These are phyloP conservation scores for Pristionchus maxplancki DNA, from an alignment of 2,888 invertebrate genomes.

Conservation along the genomic window DNA sequence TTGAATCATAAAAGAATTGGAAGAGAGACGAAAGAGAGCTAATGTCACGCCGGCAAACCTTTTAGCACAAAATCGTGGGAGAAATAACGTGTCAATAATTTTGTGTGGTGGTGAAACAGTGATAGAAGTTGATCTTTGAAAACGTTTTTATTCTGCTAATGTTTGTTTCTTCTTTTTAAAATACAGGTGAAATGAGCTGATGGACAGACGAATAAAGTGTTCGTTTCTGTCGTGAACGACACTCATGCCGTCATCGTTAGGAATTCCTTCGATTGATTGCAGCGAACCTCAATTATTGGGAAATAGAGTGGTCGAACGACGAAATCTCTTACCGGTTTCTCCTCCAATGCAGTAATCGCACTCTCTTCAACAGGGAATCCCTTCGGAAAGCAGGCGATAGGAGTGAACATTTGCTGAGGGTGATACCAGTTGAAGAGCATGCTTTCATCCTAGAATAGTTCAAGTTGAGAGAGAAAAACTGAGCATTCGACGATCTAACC, in stretches of 20 bases:
- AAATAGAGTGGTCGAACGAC: neutral
- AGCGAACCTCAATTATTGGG: neutral
- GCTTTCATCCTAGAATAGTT: neutral
- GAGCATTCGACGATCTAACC: neutral
- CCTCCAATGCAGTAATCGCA: neutral
- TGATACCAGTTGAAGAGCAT: neutral
- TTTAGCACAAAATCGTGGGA: too few relatives aligned
- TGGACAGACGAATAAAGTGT: neutral
- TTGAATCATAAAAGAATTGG: too few relatives aligned
- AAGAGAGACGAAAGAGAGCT: too few relatives aligned
- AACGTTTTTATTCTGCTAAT: too few relatives aligned
- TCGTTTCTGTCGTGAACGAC: neutral
- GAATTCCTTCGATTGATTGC: slow-evolving; percentile 5
- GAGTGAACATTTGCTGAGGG: neutral
- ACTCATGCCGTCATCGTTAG: neutral
- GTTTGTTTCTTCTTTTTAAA: too few relatives aligned
- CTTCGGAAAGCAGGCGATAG: neutral
- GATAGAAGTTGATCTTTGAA: too few relatives aligned
- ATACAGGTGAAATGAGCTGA: too few relatives aligned
- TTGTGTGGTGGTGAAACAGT: too few relatives aligned
- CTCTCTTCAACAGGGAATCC: neutral
- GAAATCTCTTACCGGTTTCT: neutral
- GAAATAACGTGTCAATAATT: too few relatives aligned
- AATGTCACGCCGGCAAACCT: too few relatives aligned
- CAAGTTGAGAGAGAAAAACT: neutral